Percentiles rank a stretch among this genome's conserved stretches.
Evolutionary conservation across 2,888 invertebrate genomes (phyloP).

Genomic region (Erebia palarica): DNA sequence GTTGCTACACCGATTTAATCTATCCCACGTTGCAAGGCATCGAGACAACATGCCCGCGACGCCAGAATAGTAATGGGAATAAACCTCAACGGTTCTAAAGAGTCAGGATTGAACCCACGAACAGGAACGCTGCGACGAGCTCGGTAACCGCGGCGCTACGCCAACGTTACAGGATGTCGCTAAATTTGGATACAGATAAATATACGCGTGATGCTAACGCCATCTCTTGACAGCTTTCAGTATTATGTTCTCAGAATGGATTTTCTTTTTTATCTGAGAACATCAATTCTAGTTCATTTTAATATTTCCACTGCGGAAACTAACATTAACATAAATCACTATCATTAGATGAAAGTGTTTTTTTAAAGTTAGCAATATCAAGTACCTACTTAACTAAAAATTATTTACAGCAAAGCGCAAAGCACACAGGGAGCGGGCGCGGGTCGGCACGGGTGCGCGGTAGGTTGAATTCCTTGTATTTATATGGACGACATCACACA

Average conservation of each 20-base stretch:
- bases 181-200: slow-evolving; percentile 25
- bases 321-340: too few relatives aligned
- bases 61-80: slow-evolving; percentile 57
- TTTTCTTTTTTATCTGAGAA: background rate
- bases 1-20: slow-evolving; percentile 73
- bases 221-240: slow-evolving; percentile 50
- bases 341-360: too few relatives aligned
- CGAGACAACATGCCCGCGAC: slow-evolving; percentile 52
- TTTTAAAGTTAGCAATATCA: too few relatives aligned
- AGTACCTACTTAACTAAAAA: too few relatives aligned
- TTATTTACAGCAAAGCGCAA: too few relatives aligned
- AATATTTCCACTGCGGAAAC: too few relatives aligned
- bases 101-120: slow-evolving; percentile 38
- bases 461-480: too few relatives aligned
- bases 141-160: slow-evolving; percentile 19
- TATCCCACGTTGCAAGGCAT: slow-evolving; percentile 64
- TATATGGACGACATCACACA: too few relatives aligned
- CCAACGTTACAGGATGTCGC: background rate
- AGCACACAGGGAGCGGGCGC: too few relatives aligned
- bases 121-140: background rate
- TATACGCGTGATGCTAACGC: slow-evolving; percentile 41
- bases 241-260: background rate
- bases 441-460: too few relatives aligned
- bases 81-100: background rate
- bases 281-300: too few relatives aligned